phyloP scores from a whole-genome alignment of 2,797 vertebrate genomes.

The Catharus ustulatus region DNA sequence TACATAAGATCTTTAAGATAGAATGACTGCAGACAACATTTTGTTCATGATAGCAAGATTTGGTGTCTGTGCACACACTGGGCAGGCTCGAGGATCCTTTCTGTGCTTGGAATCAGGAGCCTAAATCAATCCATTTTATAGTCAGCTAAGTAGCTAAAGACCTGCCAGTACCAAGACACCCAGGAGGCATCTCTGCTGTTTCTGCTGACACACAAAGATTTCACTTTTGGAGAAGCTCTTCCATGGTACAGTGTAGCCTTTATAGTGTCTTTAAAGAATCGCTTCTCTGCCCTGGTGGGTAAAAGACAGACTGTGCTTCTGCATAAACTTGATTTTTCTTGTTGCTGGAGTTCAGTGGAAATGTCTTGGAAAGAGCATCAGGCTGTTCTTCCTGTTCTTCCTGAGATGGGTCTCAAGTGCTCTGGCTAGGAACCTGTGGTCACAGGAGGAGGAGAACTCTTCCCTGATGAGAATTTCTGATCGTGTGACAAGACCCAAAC shows the following conservation, averaged over 20 bases:
- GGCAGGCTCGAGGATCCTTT: neutral
- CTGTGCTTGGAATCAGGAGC: neutral
- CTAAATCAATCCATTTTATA: neutral
- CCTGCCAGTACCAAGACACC: neutral
- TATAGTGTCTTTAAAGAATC: neutral
- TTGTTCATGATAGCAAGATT: neutral
- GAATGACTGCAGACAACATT: neutral
- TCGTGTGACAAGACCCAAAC: neutral
- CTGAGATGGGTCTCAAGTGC: neutral
- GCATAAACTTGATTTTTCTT: neutral
- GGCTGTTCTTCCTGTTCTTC: neutral
- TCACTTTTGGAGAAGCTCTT: neutral
- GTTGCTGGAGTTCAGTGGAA: neutral
- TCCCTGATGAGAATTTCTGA: neutral
- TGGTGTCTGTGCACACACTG: neutral
- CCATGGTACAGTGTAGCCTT: neutral
- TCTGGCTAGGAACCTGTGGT: neutral
- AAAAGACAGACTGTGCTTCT: neutral
- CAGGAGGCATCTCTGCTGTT: neutral
- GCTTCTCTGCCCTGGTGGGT: neutral
- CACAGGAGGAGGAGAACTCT: neutral
- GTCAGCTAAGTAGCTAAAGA: neutral
- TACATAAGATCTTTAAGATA: rapidly evolving
- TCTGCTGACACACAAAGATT: neutral
- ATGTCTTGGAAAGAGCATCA: neutral